Evolutionary conservation across 2,113 vertebrate genomes (phyloP), one percentile per base, ranked within the genome.

Genomic region (Probosciger aterrimus): DNA sequence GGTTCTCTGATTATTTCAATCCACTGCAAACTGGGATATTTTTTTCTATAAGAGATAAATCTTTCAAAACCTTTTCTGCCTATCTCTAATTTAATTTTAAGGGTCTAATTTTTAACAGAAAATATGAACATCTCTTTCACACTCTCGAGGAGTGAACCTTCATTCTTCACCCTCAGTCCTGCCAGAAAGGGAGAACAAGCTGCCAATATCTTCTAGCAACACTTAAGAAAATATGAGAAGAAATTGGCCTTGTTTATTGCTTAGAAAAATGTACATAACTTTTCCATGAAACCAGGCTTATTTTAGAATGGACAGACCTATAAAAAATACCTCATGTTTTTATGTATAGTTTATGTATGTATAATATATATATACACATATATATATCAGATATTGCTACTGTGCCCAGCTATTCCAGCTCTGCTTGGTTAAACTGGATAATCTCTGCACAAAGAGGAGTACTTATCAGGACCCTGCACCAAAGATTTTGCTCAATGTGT

Each of bases 151-250:
- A 97, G 95, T 90, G 92, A 97, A 97, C 89, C 91, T 97, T 95
- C 84, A 90, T 95, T 95, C 89, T 95, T 96, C 93, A 94, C 92
- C 86, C 75, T 93, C 79, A 93, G 84, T 89, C 90, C 78, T 92
- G 94, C 92, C 95, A 96, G 94, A 82, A 97, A 95, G 71, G 37
- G 75, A 93, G 90, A 96, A 83, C n/a, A 77, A 49, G 60, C 82
- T 97, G 95, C 94, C 92, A 97, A 96, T 86, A 73, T 93, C 92
- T 93, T 95, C 88, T 52, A 95, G 82, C 88, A 96, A 92, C 93
- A 83, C 85, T 96, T 95, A 64, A 41, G 79, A 95, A 93, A 95
- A 92, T 88, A 95, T 75, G 76, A 93, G 76, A 95, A 90, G 71
- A 95, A 95, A 90, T 95, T 93, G 3, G 53, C 71, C 85, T 90